Evolutionary conservation across 2,888 invertebrate genomes (phyloP).

Genomic region (Nomada hirtipes): DNA sequence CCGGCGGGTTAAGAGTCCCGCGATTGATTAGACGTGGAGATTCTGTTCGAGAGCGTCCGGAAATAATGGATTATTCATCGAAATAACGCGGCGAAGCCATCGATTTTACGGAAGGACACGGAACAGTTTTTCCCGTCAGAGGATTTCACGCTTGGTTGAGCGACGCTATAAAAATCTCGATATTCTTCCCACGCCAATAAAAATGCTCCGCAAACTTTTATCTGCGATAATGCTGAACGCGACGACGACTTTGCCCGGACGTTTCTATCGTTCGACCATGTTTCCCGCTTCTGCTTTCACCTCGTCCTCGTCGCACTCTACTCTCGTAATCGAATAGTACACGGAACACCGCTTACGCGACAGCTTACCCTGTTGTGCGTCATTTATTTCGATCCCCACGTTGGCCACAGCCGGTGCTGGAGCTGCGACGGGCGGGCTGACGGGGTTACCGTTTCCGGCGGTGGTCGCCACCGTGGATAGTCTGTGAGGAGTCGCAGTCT

Average conservation of each 20-base stretch:
- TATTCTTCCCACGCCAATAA: no score
- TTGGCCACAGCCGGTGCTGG: slow-evolving; percentile 74
- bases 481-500: slow-evolving; percentile 76
- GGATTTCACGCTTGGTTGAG: not conserved
- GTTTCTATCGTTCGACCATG: no score
- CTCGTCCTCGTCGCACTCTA: not conserved
- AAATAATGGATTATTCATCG: slow-evolving; percentile 2
- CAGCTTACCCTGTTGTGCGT: slow-evolving; percentile 79
- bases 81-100: not conserved
- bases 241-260: no score
- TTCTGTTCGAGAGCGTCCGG: not conserved
- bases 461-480: slow-evolving; percentile 64
- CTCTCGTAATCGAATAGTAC: not conserved
- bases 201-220: not conserved
- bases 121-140: not conserved
- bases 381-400: slow-evolving; percentile 80
- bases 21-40: not conserved
- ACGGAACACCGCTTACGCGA: not conserved
- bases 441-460: slow-evolving; percentile 76
- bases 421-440: slow-evolving; percentile 65
- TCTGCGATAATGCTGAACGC: not conserved
- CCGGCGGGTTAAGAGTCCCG: not conserved
- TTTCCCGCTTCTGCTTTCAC: no score
- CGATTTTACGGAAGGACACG: not conserved
- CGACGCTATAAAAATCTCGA: slow-evolving; percentile 1